phyloP scores from a whole-genome alignment of 2,888 invertebrate species.

The Spodoptera littoralis region DNA sequence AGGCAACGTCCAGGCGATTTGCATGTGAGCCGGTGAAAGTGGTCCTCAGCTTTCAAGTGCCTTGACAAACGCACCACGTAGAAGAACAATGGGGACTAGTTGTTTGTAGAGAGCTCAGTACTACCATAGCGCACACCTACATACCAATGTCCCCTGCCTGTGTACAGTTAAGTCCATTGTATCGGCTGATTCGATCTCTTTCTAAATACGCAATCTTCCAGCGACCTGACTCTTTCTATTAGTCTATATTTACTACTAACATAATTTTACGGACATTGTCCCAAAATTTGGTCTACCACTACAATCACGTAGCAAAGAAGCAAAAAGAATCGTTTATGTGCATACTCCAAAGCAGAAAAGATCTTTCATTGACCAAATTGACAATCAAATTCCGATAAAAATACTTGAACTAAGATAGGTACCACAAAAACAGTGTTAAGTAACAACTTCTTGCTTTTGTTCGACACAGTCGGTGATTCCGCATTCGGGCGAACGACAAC shows the following conservation, averaged over 20 bases:
- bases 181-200: slow-evolving; percentile 47
- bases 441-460: slow-evolving; percentile 63
- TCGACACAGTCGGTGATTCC: slow-evolving; percentile 70
- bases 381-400: slow-evolving; percentile 56
- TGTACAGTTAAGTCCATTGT: slow-evolving; percentile 56
- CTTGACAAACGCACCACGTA: slow-evolving; percentile 62
- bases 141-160: slow-evolving; percentile 51
- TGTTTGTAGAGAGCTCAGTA: slow-evolving; percentile 58
- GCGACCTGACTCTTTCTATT: slow-evolving; percentile 3
- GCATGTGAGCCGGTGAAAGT: slow-evolving; percentile 74
- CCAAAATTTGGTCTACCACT: slow-evolving; percentile 39
- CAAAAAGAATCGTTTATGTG: slow-evolving; percentile 46
- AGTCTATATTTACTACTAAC: slow-evolving; percentile 27
- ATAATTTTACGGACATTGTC: slow-evolving; percentile 43
- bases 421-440: slow-evolving; percentile 57
- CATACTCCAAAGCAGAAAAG: slow-evolving; percentile 45
- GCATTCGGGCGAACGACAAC: slow-evolving; percentile 63
- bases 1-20: slow-evolving; percentile 65
- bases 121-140: slow-evolving; percentile 52
- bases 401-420: slow-evolving; percentile 53
- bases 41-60: slow-evolving; percentile 66
- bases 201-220: slow-evolving; percentile 26
- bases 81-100: slow-evolving; percentile 66
- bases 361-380: slow-evolving; percentile 49
- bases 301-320: slow-evolving; percentile 36